Base-by-base conservation (phyloP, 2,888 invertebrate species). In the Metalampra italica region DNA sequence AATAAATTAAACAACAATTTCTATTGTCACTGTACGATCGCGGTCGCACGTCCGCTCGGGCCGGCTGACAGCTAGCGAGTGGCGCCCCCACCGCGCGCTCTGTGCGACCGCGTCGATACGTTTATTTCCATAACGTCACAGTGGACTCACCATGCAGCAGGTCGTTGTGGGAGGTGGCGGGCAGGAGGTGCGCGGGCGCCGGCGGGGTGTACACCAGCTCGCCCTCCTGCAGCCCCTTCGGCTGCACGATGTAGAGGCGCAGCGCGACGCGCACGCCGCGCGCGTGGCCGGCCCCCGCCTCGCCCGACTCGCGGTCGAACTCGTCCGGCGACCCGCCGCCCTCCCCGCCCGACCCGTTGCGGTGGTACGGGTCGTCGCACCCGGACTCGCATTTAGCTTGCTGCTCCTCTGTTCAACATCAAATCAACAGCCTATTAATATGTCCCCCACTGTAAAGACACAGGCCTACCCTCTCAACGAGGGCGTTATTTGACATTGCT, bases 201-300 rank as follows among this genome's bases (percentile, higher is more conserved):
- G 90, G 87, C 45, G 91, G 90, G 52, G 83, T 66, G 77, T 93
- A 94, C 4, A 92, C 91, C 43, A 96, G 93, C 60, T 93, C 91
- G 59, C 95, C 94, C 71, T 97, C 96, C 82, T 97, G 97, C 53
- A 98, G 89, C 3, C 96, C 96, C 81, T 96, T 96, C 34, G 34
- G 43, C 72, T 97, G 96, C 53, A 97, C 95, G 54, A 96, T 91
- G 79, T 94, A 94, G 91, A 97, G 79, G 0, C 79, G 77, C 60
- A 87, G 15, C 75, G 37, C 45, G 42, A n/a, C n/a, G 38, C 38
- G 38, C 12, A 14, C n/a, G 39, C 44, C 22, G 9, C 29, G 41
- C 41, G 8, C 12, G 9, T 39, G 7, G 32, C 46, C 13, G 14
- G n/a, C 11, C 36, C 36, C 32, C 11, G n/a, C 37, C 22, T 2